phyloP scores from a whole-genome alignment of 2,888 invertebrate species.

The Dasypogon diadema region DNA sequence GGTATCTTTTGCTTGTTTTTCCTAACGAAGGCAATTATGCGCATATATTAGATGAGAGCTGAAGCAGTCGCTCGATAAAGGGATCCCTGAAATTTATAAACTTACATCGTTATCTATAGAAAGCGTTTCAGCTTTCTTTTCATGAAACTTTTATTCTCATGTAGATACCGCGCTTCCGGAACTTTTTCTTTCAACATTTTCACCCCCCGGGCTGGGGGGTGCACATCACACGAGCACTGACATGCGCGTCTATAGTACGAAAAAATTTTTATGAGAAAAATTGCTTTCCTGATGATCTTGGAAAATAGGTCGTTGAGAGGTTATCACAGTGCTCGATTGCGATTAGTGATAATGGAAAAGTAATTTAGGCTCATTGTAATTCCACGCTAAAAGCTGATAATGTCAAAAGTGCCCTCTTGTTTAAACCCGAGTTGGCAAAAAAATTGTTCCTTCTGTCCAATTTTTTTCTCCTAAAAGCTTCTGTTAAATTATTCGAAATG shows the following conservation, averaged over 20 bases:
- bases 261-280: constrained; percentile 42
- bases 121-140: neutral
- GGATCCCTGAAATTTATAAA: constrained; percentile 27
- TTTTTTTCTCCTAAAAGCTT: constrained; percentile 36
- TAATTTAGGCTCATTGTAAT: constrained; percentile 51
- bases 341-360: constrained; percentile 53
- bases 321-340: constrained; percentile 43
- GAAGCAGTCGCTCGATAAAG: neutral
- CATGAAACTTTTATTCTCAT: constrained; percentile 35
- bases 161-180: constrained; percentile 27
- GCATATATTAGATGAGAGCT: constrained; percentile 28
- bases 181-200: neutral
- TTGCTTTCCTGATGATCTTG: constrained; percentile 32
- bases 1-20: neutral
- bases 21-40: constrained; percentile 24
- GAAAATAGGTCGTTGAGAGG: constrained; percentile 43
- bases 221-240: neutral
- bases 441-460: constrained; percentile 38
- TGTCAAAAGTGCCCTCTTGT: constrained; percentile 43
- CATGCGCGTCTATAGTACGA: constrained; percentile 28
- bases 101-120: constrained; percentile 38
- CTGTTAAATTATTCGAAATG: constrained; percentile 45
- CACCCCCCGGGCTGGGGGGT: neutral
- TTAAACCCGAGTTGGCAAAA: constrained; percentile 20
- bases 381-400: constrained; percentile 48